Conservation (phyloP, 1,140 invertebrate genomes). For the Hirudo medicinalis region DNA sequence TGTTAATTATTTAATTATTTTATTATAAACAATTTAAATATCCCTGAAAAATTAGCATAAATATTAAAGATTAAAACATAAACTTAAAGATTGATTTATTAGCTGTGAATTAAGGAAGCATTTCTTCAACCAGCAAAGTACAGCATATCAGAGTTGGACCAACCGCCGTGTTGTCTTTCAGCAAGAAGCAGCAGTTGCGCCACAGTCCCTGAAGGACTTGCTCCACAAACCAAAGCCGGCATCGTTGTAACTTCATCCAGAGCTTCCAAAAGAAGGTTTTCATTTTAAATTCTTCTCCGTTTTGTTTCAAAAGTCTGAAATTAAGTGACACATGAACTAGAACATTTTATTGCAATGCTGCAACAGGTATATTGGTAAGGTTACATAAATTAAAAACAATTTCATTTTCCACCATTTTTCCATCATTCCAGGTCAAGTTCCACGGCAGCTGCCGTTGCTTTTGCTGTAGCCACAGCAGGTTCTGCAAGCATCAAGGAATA, state of each 20-base stretch:
- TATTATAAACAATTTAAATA: too few species aligned
- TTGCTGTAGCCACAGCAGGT: constrained; percentile 78
- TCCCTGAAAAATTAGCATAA: too few species aligned
- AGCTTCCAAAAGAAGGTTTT: constrained; percentile 71
- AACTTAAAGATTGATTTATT: too few species aligned
- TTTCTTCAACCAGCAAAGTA: neutral
- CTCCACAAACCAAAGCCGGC: constrained; percentile 45
- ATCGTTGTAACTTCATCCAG: constrained; percentile 84
- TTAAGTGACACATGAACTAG: too few species aligned
- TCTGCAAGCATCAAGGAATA: constrained; percentile 36
- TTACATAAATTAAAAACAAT: too few species aligned
- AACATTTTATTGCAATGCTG: too few species aligned
- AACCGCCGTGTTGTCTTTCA: constrained; percentile 25
- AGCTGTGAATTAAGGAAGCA: too few species aligned
- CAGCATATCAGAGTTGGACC: constrained; percentile 6
- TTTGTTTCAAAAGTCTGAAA: neutral
- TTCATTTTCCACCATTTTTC: too few species aligned
- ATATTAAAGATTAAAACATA: too few species aligned
- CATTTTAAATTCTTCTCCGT: neutral
- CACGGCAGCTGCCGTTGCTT: constrained; percentile 73
- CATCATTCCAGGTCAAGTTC: constrained; percentile 60
- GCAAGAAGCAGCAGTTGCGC: constrained; percentile 36
- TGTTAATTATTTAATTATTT: too few species aligned
- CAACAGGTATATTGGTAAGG: neutral
- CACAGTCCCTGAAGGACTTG: constrained; percentile 31